Percentiles rank a stretch among this genome's conserved stretches.
Conservation (phyloP, 1,140 invertebrate species). For the Anagrus nilaparvatae region DNA sequence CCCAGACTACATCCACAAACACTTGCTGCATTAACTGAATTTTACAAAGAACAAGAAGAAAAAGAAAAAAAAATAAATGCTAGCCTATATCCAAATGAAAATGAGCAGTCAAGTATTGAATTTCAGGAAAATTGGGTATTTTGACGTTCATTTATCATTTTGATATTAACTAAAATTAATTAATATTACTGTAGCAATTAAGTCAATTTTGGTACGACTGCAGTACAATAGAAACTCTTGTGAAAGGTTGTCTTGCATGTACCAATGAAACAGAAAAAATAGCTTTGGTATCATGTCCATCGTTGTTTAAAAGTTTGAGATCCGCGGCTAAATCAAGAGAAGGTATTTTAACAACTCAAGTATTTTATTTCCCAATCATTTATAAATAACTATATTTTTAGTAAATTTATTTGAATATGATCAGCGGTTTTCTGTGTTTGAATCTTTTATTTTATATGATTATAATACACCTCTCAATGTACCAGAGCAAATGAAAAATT, state of each 20-base stretch:
- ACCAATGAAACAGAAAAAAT: slow-evolving; percentile 51
- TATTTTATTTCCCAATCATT: slow-evolving; percentile 6
- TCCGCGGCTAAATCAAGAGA: slow-evolving; percentile 40
- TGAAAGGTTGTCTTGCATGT: slow-evolving; percentile 50
- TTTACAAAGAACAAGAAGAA: slow-evolving; percentile 63
- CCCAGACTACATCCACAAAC: slow-evolving; percentile 60
- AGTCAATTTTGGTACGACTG: slow-evolving; percentile 96
- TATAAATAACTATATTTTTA: slow-evolving; percentile 39
- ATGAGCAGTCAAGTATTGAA: slow-evolving; percentile 37
- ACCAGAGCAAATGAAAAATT: slow-evolving; percentile 45
- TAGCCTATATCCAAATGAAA: slow-evolving; percentile 34
- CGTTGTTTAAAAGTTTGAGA: slow-evolving; percentile 64
- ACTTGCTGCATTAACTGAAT: slow-evolving; percentile 69
- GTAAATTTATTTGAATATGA: slow-evolving; percentile 77
- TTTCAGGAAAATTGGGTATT: slow-evolving; percentile 80
- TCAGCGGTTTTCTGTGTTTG: slow-evolving; percentile 66
- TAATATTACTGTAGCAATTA: slow-evolving; percentile 64
- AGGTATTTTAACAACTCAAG: slow-evolving; percentile 16
- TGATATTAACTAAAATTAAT: slow-evolving; percentile 3
- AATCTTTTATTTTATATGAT: slow-evolving; percentile 78
- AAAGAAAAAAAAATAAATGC: slow-evolving; percentile 42
- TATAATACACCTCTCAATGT: slow-evolving; percentile 73
- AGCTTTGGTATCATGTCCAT: slow-evolving; percentile 83
- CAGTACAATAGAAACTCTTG: slow-evolving; percentile 57
- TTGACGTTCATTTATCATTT: slow-evolving; percentile 12